Evolutionary conservation across 1,140 invertebrate genomes (phyloP).

Genomic region (Caenorhabditis briggsae): DNA sequence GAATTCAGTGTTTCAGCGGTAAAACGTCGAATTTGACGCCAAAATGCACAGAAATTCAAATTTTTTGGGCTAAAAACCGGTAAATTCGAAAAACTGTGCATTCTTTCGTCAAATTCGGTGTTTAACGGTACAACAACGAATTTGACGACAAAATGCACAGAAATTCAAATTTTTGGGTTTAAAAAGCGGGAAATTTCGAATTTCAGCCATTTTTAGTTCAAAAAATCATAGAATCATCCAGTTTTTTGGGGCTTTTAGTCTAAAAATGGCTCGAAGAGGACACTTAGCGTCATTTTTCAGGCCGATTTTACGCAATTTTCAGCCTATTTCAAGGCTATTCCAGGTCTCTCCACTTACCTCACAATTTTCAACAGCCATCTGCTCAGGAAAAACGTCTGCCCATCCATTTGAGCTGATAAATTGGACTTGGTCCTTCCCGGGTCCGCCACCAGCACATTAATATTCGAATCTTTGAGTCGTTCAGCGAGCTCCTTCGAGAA

Average conservation of each 20-base stretch:
- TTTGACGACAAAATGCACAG: neutral
- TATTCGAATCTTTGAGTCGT: conserved; percentile 70
- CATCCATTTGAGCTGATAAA: conserved; percentile 67
- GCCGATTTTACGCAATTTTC: neutral
- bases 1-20: neutral
- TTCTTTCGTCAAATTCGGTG: neutral
- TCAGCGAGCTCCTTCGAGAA: conserved; percentile 76
- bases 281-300: neutral
- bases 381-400: conserved; percentile 73
- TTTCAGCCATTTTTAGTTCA: too few relatives aligned
- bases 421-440: conserved; percentile 74
- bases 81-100: neutral
- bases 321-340: neutral
- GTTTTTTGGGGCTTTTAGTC: too few relatives aligned
- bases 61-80: neutral
- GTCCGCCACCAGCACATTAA: conserved; percentile 73
- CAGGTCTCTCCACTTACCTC: conserved; percentile 40
- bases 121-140: neutral
- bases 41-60: neutral
- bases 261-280: too few relatives aligned
- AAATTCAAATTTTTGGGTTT: neutral
- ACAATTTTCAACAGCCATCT: conserved; percentile 72
- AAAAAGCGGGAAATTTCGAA: neutral
- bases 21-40: neutral
- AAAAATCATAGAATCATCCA: too few relatives aligned